Conservation (phyloP, 2,888 invertebrate species). For the Prenolepis imparis region DNA sequence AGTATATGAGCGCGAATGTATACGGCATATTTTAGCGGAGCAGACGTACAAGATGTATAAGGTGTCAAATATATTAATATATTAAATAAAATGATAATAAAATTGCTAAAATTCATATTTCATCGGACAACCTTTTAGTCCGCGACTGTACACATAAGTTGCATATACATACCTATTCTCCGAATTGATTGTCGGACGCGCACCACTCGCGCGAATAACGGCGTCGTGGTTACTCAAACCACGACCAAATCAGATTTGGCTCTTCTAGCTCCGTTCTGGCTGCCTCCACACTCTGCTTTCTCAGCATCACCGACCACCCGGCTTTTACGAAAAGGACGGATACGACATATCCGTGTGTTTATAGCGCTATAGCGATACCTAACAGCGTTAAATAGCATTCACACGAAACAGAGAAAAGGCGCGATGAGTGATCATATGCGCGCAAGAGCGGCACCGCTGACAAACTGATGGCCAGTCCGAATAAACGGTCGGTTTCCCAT, state of each 20-base stretch:
- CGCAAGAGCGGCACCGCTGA: constrained; percentile 66
- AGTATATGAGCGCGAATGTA: too few relatives aligned
- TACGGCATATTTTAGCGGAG: too few relatives aligned
- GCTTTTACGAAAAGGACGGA: constrained; percentile 1
- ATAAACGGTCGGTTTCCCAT: constrained; percentile 64
- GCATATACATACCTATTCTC: constrained; percentile 62
- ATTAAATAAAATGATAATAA: too few relatives aligned
- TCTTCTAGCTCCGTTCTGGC: neutral
- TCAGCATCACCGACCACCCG: constrained; percentile 12
- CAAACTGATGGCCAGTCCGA: constrained; percentile 58
- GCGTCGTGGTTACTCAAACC: constrained; percentile 7
- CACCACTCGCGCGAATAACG: constrained; percentile 62
- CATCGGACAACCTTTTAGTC: too few relatives aligned
- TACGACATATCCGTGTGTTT: constrained; percentile 9
- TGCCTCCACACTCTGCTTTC: neutral
- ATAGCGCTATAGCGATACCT: neutral
- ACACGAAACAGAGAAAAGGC: neutral
- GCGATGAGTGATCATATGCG: constrained; percentile 30
- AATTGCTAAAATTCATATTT: too few relatives aligned
- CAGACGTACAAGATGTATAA: too few relatives aligned
- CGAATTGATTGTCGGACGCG: constrained; percentile 61
- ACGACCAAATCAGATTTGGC: neutral
- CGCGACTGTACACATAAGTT: neutral
- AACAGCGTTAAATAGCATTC: neutral
- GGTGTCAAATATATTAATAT: too few relatives aligned